Conservation (phyloP, 2,797 vertebrate species). For the Falco naumanni region DNA sequence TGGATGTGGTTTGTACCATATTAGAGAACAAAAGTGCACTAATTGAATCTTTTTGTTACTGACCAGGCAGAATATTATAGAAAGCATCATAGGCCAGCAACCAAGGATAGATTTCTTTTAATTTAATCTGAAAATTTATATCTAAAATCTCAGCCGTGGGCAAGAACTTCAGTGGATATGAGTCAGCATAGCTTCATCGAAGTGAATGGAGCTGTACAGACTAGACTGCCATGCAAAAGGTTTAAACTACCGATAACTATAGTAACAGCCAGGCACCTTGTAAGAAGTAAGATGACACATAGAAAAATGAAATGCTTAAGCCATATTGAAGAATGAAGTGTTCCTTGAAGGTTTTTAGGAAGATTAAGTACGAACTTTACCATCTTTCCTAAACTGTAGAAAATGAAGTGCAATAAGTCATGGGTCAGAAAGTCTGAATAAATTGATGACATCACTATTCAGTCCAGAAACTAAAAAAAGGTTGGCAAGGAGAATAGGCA, state of each 20-base stretch:
- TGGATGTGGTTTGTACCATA: background rate
- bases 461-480: background rate
- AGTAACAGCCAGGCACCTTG: background rate
- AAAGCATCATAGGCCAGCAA: background rate
- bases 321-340: background rate
- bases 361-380: background rate
- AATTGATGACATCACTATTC: background rate
- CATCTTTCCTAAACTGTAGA: background rate
- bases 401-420: background rate
- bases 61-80: background rate
- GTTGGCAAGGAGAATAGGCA: background rate
- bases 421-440: background rate
- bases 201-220: background rate
- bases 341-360: background rate
- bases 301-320: background rate
- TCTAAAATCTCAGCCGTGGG: background rate
- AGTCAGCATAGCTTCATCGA: background rate
- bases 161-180: background rate
- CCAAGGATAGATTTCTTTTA: background rate
- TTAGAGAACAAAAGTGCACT: background rate
- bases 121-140: background rate
- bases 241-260: background rate
- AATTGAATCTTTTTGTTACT: background rate
- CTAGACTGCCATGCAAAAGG: background rate
- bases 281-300: background rate